Evolutionary conservation across 92 coral and sea anemone genomes (phyloP), one percentile per base, ranked within the genome.

Genomic region (Zoanthus solanderi): DNA sequence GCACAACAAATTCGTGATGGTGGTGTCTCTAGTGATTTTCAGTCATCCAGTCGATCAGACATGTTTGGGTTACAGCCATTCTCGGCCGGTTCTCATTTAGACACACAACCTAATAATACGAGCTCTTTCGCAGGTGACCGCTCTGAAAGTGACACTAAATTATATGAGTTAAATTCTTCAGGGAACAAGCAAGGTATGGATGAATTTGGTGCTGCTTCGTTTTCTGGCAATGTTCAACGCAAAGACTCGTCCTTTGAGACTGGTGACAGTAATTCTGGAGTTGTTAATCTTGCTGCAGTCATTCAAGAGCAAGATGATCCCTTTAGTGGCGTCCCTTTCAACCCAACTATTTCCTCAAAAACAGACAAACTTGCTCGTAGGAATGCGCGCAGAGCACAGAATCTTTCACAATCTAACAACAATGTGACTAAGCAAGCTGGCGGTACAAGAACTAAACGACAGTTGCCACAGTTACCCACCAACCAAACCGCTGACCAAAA

Each of bases 311-410:
- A 83, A 14, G 95, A 90, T 30, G 98, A 95, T 57, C 98, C 98
- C 8, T 95, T 95, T 75, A 92, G 96, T 16, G 93, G 94, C 11
- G 98, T 94, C 16, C 94, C 98, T 3, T 95, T 95, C 65, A 92
- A 92, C 71, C 91, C 90, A 6, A 89, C 79, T 28, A 78, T 85
- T 6, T 87, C 92, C 23, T 78, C 90, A 52, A 86, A 60, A 74
- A 79, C 72, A 16, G 83, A 76, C 7, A 75, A 76, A 63, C 85
- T 92, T 17, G 85, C 57, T 28, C 78, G 93, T 65, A 45, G 96
- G 44, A 90, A 91, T 30, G 92, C 93, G 15, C 86, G 48, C 44
- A 89, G 42, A 37, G 92, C 74, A 17, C 90, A 81, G 31, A 34
- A 81, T 5, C 32, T 31, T 66, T 47, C 85, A 28, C 75, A 81